These are phyloP conservation scores for Prunella strophiata DNA, from an alignment of 2,797 vertebrate species.

Conservation along the genomic window DNA sequence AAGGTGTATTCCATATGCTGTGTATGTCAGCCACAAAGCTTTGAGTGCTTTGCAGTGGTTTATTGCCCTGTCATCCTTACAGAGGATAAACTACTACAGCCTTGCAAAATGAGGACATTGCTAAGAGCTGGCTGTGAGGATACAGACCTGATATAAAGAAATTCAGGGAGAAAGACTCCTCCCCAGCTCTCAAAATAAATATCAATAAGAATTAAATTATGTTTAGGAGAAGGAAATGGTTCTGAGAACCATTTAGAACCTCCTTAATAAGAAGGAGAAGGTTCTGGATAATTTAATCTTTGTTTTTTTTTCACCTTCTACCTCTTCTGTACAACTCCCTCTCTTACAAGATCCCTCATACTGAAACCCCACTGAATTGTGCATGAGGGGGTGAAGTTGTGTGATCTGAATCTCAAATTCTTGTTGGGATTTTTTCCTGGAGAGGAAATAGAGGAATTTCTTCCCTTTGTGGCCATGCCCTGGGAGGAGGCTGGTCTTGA, in stretches of 20 bases:
- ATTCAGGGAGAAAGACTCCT: background rate
- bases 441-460: background rate
- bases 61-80: background rate
- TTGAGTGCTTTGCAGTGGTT: background rate
- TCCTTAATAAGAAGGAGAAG: background rate
- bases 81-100: background rate
- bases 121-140: background rate
- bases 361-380: background rate
- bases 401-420: background rate
- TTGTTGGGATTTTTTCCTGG: background rate
- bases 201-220: background rate
- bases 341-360: background rate
- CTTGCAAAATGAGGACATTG: background rate
- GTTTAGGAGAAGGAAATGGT: background rate
- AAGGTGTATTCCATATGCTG: background rate
- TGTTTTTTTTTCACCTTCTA: background rate
- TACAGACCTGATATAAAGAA: background rate
- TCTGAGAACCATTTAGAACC: background rate
- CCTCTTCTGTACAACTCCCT: background rate
- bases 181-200: background rate
- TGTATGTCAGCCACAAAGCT: background rate
- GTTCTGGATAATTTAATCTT: background rate
- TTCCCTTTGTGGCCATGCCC: background rate
- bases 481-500: background rate
- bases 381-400: background rate